phyloP scores from a whole-genome alignment of 2,113 vertebrate species.

The Geothlypis trichas region DNA sequence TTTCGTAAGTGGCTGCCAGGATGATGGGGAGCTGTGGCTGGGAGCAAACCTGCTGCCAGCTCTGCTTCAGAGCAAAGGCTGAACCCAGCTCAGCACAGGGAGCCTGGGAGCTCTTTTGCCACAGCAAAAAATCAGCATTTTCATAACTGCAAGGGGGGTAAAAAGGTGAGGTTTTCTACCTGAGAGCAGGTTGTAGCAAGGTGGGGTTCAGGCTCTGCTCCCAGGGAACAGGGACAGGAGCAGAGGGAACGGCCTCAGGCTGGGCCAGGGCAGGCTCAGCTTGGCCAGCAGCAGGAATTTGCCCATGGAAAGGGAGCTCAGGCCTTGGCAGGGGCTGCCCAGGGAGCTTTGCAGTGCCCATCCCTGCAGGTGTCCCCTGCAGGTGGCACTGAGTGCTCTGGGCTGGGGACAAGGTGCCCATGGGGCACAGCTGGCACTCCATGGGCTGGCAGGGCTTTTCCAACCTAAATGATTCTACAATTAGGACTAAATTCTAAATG shows the following conservation, averaged over 20 bases:
- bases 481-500: background rate
- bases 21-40: background rate
- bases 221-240: background rate
- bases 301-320: accelerated
- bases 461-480: background rate
- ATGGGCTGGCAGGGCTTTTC: background rate
- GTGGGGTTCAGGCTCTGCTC: accelerated
- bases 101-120: background rate
- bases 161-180: background rate
- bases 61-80: background rate
- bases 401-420: background rate
- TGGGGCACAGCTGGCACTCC: accelerated
- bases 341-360: background rate
- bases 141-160: background rate
- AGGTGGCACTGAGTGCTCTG: background rate
- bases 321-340: background rate
- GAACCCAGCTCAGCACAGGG: background rate
- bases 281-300: background rate
- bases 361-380: background rate
- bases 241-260: background rate
- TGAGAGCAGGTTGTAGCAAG: background rate
- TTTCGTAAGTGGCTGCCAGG: slow-evolving; percentile 12
- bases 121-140: background rate
- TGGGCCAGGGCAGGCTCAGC: background rate
- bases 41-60: background rate